Conservation (phyloP, 2,888 invertebrate genomes). For the Cryptocephalus primarius region DNA sequence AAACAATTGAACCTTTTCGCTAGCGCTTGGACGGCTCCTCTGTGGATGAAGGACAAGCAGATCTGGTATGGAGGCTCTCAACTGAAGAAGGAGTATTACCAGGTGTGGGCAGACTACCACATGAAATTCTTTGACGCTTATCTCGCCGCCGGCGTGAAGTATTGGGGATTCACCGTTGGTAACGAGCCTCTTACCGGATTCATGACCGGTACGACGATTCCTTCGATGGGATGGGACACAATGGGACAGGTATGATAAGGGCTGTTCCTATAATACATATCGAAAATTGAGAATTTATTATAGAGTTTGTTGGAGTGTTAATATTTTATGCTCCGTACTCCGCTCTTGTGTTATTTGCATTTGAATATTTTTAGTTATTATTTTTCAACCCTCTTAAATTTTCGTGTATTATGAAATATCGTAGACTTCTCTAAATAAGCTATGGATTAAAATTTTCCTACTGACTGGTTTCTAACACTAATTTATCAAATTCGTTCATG, state of each 20-base stretch:
- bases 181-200: conserved; percentile 71
- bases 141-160: conserved; percentile 46
- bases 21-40: conserved; percentile 40
- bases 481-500: too few relatives aligned
- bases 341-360: too few relatives aligned
- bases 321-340: too few relatives aligned
- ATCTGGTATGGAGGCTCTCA: conserved; percentile 29
- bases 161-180: conserved; percentile 80
- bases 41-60: conserved; percentile 41
- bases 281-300: too few relatives aligned
- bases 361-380: too few relatives aligned
- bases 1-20: conserved; percentile 37
- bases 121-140: conserved; percentile 71
- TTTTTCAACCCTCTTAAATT: too few relatives aligned
- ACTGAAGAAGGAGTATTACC: conserved; percentile 43
- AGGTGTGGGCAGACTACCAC: conserved; percentile 72
- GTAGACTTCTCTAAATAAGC: too few relatives aligned
- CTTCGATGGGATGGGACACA: conserved; percentile 8
- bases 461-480: too few relatives aligned
- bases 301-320: too few relatives aligned
- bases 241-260: background rate
- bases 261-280: too few relatives aligned
- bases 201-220: conserved; percentile 3
- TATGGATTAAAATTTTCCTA: too few relatives aligned
- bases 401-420: too few relatives aligned